A percentile compares a stretch with the other conserved stretches of the same genome.
These are phyloP conservation scores for Aphaenogaster ashmeadi DNA, from an alignment of 1,140 invertebrate species.

Conservation along the genomic window DNA sequence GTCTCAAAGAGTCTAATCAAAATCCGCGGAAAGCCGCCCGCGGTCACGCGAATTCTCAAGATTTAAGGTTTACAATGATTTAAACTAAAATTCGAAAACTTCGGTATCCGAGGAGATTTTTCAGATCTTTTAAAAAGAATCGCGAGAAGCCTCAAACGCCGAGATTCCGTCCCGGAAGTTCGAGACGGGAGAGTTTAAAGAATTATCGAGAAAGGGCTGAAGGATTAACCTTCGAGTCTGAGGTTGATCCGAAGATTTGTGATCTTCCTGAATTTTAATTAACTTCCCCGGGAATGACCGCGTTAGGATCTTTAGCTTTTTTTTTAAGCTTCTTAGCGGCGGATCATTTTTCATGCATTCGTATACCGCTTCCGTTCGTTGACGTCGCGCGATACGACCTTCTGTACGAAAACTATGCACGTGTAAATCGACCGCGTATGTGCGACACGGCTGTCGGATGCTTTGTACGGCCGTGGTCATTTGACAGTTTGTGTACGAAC, in stretches of 20 bases:
- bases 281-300: neutral
- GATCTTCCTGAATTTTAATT: neutral
- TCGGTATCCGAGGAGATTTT: neutral
- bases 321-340: no score
- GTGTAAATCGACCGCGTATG: neutral
- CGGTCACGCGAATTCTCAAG: neutral
- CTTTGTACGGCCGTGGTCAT: conserved; percentile 21
- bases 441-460: conserved; percentile 7
- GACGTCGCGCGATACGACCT: neutral
- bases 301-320: neutral
- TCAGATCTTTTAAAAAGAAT: neutral
- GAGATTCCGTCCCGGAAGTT: neutral
- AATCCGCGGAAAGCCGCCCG: neutral
- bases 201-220: neutral
- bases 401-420: neutral
- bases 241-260: neutral
- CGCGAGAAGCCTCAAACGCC: neutral
- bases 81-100: conserved; percentile 19
- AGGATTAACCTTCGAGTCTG: neutral
- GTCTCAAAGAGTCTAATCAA: neutral
- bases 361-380: neutral
- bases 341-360: neutral
- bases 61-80: neutral
- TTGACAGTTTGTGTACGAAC: conserved; percentile 59
- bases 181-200: neutral